Conservation (phyloP, 1,140 invertebrate species). For the Oreohelix idahoensis region DNA sequence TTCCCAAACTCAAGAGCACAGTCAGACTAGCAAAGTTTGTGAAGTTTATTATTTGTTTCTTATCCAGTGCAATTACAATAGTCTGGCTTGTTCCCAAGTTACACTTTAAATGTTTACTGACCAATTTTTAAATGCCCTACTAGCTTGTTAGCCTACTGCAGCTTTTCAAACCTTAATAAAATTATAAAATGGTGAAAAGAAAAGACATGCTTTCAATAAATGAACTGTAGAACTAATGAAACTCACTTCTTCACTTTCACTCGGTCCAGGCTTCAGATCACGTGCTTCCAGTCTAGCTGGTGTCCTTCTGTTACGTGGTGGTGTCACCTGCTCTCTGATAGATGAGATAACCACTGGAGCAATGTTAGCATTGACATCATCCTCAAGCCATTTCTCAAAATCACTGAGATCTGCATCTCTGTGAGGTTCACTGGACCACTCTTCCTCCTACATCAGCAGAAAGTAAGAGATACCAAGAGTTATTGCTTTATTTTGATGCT, state of each 20-base stretch:
- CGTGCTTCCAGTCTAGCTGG: not conserved
- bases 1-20: too few relatives aligned
- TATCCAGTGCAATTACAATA: too few relatives aligned
- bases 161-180: too few relatives aligned
- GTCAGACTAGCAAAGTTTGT: too few relatives aligned
- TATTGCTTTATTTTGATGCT: too few relatives aligned
- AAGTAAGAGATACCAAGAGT: not conserved
- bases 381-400: constrained; percentile 35
- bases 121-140: too few relatives aligned
- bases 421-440: constrained; percentile 29
- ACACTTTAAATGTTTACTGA: too few relatives aligned
- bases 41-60: too few relatives aligned
- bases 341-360: not conserved
- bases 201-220: too few relatives aligned
- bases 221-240: not conserved
- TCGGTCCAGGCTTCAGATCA: not conserved
- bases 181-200: too few relatives aligned
- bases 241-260: constrained; percentile 9
- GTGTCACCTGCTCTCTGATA: not conserved
- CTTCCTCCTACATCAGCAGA: constrained; percentile 28
- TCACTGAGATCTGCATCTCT: constrained; percentile 39
- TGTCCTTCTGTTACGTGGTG: not conserved
- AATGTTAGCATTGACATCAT: constrained; percentile 36
- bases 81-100: too few relatives aligned
- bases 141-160: too few relatives aligned